These are phyloP conservation scores for Psilopogon haemacephalus DNA, from an alignment of 2,113 vertebrate genomes.

Conservation along the genomic window DNA sequence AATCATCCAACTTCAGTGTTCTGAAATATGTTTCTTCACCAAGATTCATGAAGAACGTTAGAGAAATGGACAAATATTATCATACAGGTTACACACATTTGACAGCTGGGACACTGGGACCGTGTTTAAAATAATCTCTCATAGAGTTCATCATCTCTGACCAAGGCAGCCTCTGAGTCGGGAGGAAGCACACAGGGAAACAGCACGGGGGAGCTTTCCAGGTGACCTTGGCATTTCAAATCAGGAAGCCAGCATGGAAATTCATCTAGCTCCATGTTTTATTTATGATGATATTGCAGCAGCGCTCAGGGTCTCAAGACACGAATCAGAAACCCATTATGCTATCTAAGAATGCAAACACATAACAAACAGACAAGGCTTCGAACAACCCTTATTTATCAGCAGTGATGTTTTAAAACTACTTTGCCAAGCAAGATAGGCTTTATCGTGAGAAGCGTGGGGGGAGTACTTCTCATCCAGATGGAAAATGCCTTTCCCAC, in stretches of 20 bases:
- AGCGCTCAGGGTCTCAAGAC: background rate
- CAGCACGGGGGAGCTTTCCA: background rate
- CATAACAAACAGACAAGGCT: background rate
- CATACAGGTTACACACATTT: fast-evolving
- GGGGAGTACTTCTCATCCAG: background rate
- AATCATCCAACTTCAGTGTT: background rate
- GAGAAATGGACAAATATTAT: background rate
- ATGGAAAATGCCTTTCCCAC: background rate
- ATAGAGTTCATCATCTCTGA: background rate
- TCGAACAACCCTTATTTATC: background rate
- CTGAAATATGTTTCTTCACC: background rate
- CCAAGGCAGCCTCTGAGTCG: fast-evolving
- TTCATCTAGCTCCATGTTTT: background rate
- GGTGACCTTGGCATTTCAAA: background rate
- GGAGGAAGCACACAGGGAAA: background rate
- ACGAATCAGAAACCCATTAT: background rate
- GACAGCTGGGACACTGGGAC: background rate
- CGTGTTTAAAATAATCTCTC: background rate
- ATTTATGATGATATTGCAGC: background rate
- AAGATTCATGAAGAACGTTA: background rate
- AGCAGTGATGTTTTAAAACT: background rate
- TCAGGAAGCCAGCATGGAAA: background rate
- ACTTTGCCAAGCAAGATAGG: background rate
- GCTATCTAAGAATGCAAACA: background rate
- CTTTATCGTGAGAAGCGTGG: background rate